phyloP scores from a whole-genome alignment of 2,888 invertebrate genomes.

The Ryuthela nishihirai region DNA sequence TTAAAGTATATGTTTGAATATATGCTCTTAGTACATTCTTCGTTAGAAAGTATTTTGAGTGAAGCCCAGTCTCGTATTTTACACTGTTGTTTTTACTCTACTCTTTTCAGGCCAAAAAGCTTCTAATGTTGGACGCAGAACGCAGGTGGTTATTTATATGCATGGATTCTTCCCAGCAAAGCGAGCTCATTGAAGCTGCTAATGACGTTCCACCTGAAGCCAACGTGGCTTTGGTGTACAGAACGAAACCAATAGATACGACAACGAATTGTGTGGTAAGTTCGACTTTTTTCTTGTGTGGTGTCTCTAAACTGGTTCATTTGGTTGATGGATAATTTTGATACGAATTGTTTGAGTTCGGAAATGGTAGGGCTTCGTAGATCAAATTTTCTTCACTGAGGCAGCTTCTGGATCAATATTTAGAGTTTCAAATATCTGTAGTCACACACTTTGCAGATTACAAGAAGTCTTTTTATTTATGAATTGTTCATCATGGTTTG shows the following conservation, averaged over 20 bases:
- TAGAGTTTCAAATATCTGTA: neutral
- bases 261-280: constrained; percentile 11
- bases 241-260: neutral
- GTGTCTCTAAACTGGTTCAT: too few species aligned
- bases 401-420: neutral
- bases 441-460: too few species aligned
- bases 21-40: too few species aligned
- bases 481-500: too few species aligned
- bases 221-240: constrained; percentile 31
- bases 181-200: constrained; percentile 2
- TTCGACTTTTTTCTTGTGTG: neutral
- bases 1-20: too few species aligned
- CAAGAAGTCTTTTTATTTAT: too few species aligned
- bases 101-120: constrained; percentile 28
- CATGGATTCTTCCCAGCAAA: neutral
- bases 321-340: too few species aligned
- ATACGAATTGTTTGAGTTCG: too few species aligned
- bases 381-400: too few species aligned
- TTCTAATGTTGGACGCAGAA: constrained; percentile 17
- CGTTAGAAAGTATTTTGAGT: too few species aligned
- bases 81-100: neutral
- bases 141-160: constrained; percentile 14
- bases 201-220: constrained; percentile 27
- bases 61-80: too few species aligned
- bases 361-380: too few species aligned